Conservation (phyloP, 2,888 invertebrate species). For the Tenthredo scrophulariae region DNA sequence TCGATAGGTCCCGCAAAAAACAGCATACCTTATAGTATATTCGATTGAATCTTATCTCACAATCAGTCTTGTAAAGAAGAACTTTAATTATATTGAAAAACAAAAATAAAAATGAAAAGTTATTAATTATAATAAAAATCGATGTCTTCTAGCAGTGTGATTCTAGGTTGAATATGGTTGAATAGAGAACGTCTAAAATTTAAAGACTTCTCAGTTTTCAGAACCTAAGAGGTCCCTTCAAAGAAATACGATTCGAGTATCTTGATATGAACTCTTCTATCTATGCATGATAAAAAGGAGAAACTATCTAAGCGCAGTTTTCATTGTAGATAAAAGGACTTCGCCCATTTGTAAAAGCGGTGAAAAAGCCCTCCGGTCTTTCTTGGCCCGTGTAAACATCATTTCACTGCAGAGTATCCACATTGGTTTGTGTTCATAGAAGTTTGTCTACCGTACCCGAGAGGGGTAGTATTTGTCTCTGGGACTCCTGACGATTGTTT, state of each 20-base stretch:
- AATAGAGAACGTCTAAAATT: neutral
- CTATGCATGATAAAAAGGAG: neutral
- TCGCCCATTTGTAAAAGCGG: neutral
- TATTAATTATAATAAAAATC: neutral
- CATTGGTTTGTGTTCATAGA: neutral
- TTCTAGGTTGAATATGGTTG: neutral
- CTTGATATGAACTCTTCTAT: neutral
- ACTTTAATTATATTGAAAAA: neutral
- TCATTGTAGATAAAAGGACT: neutral
- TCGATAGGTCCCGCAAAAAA: neutral
- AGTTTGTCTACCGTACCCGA: neutral
- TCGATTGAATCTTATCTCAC: neutral
- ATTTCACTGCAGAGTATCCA: neutral
- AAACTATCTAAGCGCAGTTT: neutral
- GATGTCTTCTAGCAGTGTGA: neutral
- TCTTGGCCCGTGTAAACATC: conserved; percentile 9
- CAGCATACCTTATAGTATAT: neutral
- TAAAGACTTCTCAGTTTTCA: neutral
- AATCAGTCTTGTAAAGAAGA: neutral
- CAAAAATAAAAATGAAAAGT: neutral
- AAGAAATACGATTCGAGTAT: neutral
- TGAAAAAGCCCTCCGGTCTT: neutral
- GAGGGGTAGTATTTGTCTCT: conserved; percentile 26
- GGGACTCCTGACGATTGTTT: conserved; percentile 23
- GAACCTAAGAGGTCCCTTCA: neutral